Conservation (phyloP, 2,888 invertebrate genomes). For the Nezara viridula region DNA sequence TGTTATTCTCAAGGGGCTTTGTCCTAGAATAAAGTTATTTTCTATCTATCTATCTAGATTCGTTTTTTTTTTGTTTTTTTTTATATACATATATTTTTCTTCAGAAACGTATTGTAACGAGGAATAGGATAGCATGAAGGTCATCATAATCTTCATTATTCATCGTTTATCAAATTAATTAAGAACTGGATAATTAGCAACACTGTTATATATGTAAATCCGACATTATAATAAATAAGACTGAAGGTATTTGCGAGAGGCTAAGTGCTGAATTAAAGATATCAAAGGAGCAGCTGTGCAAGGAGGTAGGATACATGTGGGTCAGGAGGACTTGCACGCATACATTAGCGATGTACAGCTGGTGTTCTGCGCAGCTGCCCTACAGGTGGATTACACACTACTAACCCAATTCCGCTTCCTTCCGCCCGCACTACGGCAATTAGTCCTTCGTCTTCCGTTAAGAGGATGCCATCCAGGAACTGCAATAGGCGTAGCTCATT, state of each 20-base stretch:
- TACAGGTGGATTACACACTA: background rate
- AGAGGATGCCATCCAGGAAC: background rate
- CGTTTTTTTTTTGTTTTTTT: no score
- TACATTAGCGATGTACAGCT: slow-evolving; percentile 32
- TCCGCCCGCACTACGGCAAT: slow-evolving; percentile 23
- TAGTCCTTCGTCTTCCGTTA: background rate
- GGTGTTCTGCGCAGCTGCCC: background rate
- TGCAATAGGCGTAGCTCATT: background rate
- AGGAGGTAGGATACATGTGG: background rate
- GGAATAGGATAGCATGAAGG: background rate
- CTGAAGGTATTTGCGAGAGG: background rate
- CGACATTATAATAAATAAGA: background rate
- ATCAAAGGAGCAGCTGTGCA: background rate
- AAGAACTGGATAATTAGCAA: background rate
- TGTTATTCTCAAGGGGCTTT: no score
- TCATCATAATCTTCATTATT: background rate
- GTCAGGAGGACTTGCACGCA: slow-evolving; percentile 41
- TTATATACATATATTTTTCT: no score
- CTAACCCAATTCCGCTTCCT: slow-evolving; percentile 43
- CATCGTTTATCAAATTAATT: background rate
- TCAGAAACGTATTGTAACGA: background rate
- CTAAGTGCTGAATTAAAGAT: slow-evolving; percentile 11
- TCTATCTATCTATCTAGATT: no score
- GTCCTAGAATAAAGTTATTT: no score
- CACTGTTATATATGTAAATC: background rate